Evolutionary conservation across 2,888 invertebrate species (phyloP), one percentile per base, ranked within the genome.

Genomic region (Oxytorus armatus): DNA sequence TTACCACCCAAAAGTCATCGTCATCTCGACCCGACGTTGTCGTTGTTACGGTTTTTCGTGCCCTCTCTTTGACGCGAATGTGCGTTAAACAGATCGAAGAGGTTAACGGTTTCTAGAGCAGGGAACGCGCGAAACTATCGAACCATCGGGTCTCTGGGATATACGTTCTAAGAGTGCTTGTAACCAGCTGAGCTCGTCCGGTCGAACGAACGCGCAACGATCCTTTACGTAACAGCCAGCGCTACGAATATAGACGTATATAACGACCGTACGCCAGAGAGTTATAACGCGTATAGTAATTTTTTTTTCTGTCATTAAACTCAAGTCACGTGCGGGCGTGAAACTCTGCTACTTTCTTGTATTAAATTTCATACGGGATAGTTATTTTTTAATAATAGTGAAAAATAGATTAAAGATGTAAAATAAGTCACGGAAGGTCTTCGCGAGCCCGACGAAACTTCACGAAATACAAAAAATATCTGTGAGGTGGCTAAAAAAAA

Each of bases 171-270:
- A 55, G 61, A 66, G 42, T 18, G 4, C 11, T 47, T 44, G 23
- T 47, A 74, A 66, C 59, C 33, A 57, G 29, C 44, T 11, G 63
- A 70, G 75, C 59, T 72, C 75, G 79, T 79, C 59, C 76, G 75
- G 61, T 72, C 72, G 59, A 79, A 79, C 53, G 79, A 79, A 61
- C 72, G 66, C 76, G 79, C 79, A 79, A 79, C 76, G 79, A 79
- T 76, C 79, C 79, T 79, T 79, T 79, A 76, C 76, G 79, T 76
- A 79, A 79, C 70, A 61, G 25, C n/a, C 70, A 61, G 25, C n/a
- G 29, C 51, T 49, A 39, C 29, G 18, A 68, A 47, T 42, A 57
- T 53, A 51, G 14, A 25, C 57, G 14, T 53, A n/a, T n/a, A 69
- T 55, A 42, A 36, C 23, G 23, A 14, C n/a, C 14, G 23, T 25